Base-by-base conservation (phyloP, 2,113 vertebrate species). In the Heloderma charlesbogerti region DNA sequence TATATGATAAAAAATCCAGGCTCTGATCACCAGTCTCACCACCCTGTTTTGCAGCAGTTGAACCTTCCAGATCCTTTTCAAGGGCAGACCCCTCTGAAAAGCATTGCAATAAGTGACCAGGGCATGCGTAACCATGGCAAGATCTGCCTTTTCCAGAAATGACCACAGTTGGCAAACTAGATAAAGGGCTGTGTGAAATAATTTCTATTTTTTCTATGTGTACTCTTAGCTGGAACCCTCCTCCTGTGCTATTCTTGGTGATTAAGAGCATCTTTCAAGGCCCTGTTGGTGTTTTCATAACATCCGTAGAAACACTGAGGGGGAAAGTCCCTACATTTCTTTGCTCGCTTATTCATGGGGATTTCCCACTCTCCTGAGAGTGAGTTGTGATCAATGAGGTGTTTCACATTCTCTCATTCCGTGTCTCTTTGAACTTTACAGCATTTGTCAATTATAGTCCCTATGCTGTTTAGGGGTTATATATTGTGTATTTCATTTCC, bases 281-380 rank as follows among this genome's bases (percentile, higher is more conserved):
- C 12, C 37, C 29, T 84, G 18, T 48, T 3, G 13, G 91, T 88
- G 71, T 87, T 71, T 86, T 25, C 7, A 22, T 8, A 85, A 13
- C 10, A 10, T 86, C 94, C 94, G 83, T 29, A 63, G 92, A 91
- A 87, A 57, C 6, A 1, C 18, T 15, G 45, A 18, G 6, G 37
- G 37, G 84, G 96, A 95, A 97, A 93, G 88, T 94, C 90, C 96
- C 96, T 95, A 94, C 87, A 94, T 90, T 97, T 93, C 93, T 92
- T 43, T 94, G 87, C n/a, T 89, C 45, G 3, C 34, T 90, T 96
- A 86, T 94, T 96, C 96, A 94, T 43, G 93, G 94, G 96, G 91
- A 89, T 94, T 96, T 95, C 94, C 95, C 93, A 87, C 60, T 84
- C 79, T 92, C 67, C 81, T 90, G 71, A 93, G 95, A 94, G 94